Evolutionary conservation across 2,888 invertebrate species (phyloP).

Genomic region (Eristalis tenax): DNA sequence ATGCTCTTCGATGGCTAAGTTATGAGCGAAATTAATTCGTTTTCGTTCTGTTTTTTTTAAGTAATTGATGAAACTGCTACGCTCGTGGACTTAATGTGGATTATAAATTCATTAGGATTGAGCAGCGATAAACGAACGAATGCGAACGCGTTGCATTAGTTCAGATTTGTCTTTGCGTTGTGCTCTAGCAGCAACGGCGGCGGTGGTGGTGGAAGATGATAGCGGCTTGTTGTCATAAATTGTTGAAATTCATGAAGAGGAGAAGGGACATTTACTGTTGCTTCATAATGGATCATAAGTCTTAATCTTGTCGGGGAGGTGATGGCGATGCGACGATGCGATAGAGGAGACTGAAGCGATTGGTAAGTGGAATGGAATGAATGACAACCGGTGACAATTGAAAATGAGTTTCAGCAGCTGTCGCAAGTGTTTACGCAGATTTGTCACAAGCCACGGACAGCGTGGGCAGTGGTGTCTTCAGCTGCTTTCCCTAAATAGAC

Average conservation of each 20-base stretch:
- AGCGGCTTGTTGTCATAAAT: background rate
- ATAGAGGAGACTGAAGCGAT: background rate
- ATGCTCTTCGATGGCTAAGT: conserved; percentile 11
- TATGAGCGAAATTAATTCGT: conserved; percentile 23
- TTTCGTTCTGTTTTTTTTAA: background rate
- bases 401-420: background rate
- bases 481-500: too few relatives aligned
- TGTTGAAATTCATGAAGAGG: background rate
- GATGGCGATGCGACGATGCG: too few relatives aligned
- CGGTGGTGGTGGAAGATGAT: background rate
- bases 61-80: conserved; percentile 31
- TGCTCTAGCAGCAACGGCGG: too few relatives aligned
- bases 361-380: background rate
- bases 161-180: background rate
- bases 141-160: background rate
- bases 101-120: conserved; percentile 30
- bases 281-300: conserved; percentile 1
- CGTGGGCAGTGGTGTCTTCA: too few relatives aligned
- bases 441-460: too few relatives aligned
- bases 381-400: background rate
- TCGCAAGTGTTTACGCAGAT: background rate
- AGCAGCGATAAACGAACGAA: conserved; percentile 1
- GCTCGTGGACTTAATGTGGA: conserved; percentile 27
- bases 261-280: background rate
- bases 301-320: background rate